These are phyloP conservation scores for Eurystomus glaucurus DNA, from an alignment of 2,797 vertebrate genomes.

Conservation along the genomic window DNA sequence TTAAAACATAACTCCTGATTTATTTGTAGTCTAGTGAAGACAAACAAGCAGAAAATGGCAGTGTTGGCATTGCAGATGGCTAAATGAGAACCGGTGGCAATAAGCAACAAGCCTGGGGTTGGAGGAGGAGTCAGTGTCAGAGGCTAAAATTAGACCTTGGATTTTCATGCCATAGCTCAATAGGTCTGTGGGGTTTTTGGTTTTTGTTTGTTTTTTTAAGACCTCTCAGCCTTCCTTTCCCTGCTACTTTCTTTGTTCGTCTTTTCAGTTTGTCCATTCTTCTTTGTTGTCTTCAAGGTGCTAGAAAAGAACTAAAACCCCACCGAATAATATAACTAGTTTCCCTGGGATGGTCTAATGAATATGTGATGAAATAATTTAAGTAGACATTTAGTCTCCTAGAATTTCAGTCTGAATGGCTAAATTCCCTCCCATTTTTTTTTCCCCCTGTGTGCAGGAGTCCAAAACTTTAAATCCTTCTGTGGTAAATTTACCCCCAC, in stretches of 20 bases:
- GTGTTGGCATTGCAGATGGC: neutral
- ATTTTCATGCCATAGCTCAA: neutral
- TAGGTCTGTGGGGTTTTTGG: neutral
- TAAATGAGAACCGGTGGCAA: neutral
- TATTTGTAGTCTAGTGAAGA: neutral
- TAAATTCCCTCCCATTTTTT: conserved; percentile 23
- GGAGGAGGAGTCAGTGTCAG: neutral
- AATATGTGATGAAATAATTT: conserved; percentile 70
- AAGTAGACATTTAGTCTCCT: conserved; percentile 59
- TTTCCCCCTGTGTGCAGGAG: neutral
- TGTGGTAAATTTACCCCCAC: conserved; percentile 57
- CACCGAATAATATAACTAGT: conserved; percentile 33
- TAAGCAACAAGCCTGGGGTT: neutral
- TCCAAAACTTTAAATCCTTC: conserved; percentile 68
- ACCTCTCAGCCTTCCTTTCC: neutral
- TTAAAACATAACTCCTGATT: neutral
- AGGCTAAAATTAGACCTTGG: neutral
- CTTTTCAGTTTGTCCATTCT: conserved; percentile 1
- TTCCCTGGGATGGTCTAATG: conserved; percentile 54
- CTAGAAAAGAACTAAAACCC: conserved; percentile 36
- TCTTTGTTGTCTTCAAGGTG: conserved; percentile 23
- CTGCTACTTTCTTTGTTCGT: conserved; percentile 8
- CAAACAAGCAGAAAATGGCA: neutral
- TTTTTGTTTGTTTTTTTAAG: neutral
- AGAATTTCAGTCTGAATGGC: conserved; percentile 65